Evolutionary conservation across 1,140 invertebrate genomes (phyloP), one percentile per base, ranked within the genome.

Genomic region (Caerostris darwini): DNA sequence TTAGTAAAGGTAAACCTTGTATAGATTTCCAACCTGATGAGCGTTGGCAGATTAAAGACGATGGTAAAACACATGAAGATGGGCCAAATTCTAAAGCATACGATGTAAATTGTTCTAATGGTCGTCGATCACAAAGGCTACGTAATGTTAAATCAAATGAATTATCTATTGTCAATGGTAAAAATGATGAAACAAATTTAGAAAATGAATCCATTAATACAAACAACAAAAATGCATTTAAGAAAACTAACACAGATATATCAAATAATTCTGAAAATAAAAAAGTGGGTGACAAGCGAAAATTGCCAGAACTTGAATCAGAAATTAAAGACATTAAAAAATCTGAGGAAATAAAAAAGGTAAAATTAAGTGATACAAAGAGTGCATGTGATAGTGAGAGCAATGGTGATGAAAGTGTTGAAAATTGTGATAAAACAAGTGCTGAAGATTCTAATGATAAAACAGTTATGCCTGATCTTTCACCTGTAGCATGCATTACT

Each of bases 11-110:
- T 10, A 94, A 92, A 81, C 94, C 94, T n/a, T 94, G 92, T 19
- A 94, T 94, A 19, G 94, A 94, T 85, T 94, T 94, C 85, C 92
- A 94, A 59, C 94, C 94, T 59, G 94, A 89, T 90, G 94, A 94
- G 14, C 90, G 94, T 54, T 94, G 94, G 94, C 94, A 94, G n/a
- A 90, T 94, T 3, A 89, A 94, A 69, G 94, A 94, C 14, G 94
- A 94, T 17, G 85, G 56, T 17, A n/a, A 83, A 64, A 5, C 10
- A 5, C 34, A 67, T 59, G 81, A 85, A 64, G 67, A 67, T 85
- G 58, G 56, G 17, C 69, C 77, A 61, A 91, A 69, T 71, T 92
- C 87, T 10, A 90, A 82, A 50, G 57, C 90, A 7, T 77, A 85
- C 5, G 56, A 89, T 34, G 7, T 82, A n/a, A 89, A 88, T 17